Evolutionary conservation across 2,888 invertebrate genomes (phyloP).

Genomic region (Andrena praecox): DNA sequence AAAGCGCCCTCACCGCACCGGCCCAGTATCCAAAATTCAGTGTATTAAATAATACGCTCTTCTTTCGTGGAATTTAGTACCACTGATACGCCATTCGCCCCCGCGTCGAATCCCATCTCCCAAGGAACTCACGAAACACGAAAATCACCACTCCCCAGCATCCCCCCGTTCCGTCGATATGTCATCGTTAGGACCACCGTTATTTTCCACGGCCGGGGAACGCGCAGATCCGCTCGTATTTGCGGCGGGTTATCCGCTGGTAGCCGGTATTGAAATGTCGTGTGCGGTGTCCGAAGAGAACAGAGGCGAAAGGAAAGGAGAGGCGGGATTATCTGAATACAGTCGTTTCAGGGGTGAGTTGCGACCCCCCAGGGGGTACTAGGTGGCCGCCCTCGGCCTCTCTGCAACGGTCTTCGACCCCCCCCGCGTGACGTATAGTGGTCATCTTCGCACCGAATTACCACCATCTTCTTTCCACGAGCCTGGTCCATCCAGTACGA

Average conservation of each 20-base stretch:
- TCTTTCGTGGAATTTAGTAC: not conserved
- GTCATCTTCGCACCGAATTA: slow-evolving; percentile 81
- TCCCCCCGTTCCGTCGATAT: slow-evolving; percentile 26
- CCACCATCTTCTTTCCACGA: slow-evolving; percentile 72
- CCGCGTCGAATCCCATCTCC: slow-evolving; percentile 3
- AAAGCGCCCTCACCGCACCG: not conserved
- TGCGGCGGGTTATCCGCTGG: slow-evolving; percentile 63
- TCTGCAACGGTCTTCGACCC: slow-evolving; percentile 40
- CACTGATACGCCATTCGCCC: not conserved
- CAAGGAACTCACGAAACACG: not conserved
- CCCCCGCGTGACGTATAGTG: slow-evolving; percentile 79
- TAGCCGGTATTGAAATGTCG: slow-evolving; percentile 79
- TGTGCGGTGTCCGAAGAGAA: slow-evolving; percentile 43
- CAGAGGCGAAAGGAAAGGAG: slow-evolving; percentile 54
- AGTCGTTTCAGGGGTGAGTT: slow-evolving; percentile 81
- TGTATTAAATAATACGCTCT: too few species aligned
- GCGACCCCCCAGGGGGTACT: slow-evolving; percentile 82
- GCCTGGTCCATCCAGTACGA: not conserved
- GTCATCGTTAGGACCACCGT: slow-evolving; percentile 58
- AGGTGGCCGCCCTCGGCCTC: slow-evolving; percentile 73
- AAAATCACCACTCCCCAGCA: slow-evolving; percentile 20
- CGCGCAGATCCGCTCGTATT: slow-evolving; percentile 68
- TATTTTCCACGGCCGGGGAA: slow-evolving; percentile 50
- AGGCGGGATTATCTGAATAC: slow-evolving; percentile 84
- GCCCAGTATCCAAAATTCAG: too few species aligned